Base-by-base conservation (phyloP, 2,113 vertebrate genomes). In the Ia io region DNA sequence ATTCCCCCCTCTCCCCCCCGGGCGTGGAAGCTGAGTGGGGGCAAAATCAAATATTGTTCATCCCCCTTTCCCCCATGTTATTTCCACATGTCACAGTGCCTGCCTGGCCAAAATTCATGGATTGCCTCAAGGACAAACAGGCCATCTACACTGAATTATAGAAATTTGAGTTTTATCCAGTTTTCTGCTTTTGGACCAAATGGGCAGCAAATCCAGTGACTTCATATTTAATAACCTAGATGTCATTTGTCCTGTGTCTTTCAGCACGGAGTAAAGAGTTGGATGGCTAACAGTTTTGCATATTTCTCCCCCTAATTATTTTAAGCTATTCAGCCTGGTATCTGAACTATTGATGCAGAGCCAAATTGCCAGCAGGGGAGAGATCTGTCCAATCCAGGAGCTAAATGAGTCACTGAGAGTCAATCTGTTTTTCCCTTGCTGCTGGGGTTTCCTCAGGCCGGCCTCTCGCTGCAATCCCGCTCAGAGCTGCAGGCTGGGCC, bases 371-470 rank as follows among this genome's bases (percentile, higher is more conserved):
- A 99, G 98, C 98, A 98, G 98, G 98, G 98, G 98, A 98, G 97
- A 98, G 98, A 98, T 98, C 98, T 98, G 98, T 98, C 98, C 98
- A 98, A 98, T 98, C 98, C 98, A 99, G 98, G 98, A 99, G 98
- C 98, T 99, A 99, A 99, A 99, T 98, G 98, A 99, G 98, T 99
- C 98, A 99, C 98, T 98, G 98, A 98, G 98, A 98, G 98, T 98
- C 99, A 99, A 98, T 99, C 98, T 99, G 99, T 97, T 98, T 99
- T 98, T 97, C 97, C 98, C 97, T 97, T 96, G 98, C 98, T 98
- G 97, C 97, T 97, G 98, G 98, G 97, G 97, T 98, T 98, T 98
- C 98, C 97, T 91, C 96, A 96, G 92, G 98, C 97, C 85, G 86
- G 97, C 97, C 97, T 97, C 96, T 95, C 96, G 95, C 96, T 90